Conservation (phyloP, 30 jellyfish, hydroid and myxozoan genomes). For the Calvadosia cruxmelitensis region DNA sequence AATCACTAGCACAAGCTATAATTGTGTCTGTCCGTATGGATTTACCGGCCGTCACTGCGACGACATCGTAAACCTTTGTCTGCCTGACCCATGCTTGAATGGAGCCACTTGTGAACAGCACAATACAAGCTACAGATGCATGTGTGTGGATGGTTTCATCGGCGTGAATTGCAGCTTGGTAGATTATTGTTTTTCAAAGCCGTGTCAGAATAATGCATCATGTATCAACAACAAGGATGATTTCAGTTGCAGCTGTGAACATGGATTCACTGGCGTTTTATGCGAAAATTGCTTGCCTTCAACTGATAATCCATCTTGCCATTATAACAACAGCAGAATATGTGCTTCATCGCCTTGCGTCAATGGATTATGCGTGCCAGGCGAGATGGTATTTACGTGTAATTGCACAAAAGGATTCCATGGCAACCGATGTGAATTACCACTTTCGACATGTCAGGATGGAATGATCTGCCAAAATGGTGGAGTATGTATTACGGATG, state of each 20-base stretch:
- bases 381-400: conserved; percentile 11
- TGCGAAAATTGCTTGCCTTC: conserved; percentile 11
- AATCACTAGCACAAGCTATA: conserved; percentile 23
- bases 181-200: conserved; percentile 7
- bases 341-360: neutral
- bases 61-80: conserved; percentile 17
- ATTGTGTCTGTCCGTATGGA: conserved; percentile 27
- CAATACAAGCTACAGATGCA: conserved; percentile 18
- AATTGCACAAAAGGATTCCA: conserved; percentile 31
- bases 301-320: neutral
- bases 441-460: neutral
- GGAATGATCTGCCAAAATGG: neutral
- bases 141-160: conserved; percentile 15
- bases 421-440: conserved; percentile 24
- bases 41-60: conserved; percentile 17
- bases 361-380: neutral
- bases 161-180: conserved; percentile 26
- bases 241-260: conserved; percentile 18
- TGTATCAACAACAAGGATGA: conserved; percentile 24
- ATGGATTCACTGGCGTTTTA: conserved; percentile 28
- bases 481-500: neutral
- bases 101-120: conserved; percentile 18
- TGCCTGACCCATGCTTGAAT: conserved; percentile 10
- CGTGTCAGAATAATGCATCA: conserved; percentile 22
- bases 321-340: conserved; percentile 18